Evolutionary conservation across 1,140 invertebrate species (phyloP).

Genomic region (Cyrtorhinus lividipennis): DNA sequence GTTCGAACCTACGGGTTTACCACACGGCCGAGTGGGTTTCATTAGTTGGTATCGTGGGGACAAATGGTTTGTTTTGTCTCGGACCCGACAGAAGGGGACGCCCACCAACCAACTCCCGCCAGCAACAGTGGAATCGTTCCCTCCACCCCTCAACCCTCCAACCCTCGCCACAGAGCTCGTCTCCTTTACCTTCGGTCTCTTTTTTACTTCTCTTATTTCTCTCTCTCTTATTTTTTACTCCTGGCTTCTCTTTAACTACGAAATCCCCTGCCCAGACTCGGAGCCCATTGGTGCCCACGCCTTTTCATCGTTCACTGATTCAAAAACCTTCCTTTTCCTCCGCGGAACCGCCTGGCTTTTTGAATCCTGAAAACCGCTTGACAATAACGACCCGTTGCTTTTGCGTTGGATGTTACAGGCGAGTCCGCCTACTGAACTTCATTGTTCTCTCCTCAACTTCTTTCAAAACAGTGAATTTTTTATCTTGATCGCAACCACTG

Average conservation of each 20-base stretch:
- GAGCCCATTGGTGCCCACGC: not conserved
- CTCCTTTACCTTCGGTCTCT: not conserved
- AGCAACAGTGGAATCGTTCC: not conserved
- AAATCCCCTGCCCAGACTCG: not conserved
- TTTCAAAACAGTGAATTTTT: not conserved
- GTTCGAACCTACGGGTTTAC: not conserved
- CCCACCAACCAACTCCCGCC: not conserved
- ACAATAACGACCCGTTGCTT: not conserved
- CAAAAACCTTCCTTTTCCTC: not conserved
- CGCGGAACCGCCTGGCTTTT: not conserved
- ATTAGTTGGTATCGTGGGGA: not conserved
- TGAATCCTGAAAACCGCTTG: not conserved
- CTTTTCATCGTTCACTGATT: constrained; percentile 1
- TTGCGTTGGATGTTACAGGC: not conserved
- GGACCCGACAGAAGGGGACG: not conserved
- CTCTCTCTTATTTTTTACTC: not conserved
- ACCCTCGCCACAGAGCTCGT: too few relatives aligned
- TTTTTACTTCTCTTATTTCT: not conserved
- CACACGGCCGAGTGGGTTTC: not conserved
- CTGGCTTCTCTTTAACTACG: not conserved
- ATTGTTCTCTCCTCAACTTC: not conserved
- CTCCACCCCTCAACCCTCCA: not conserved
- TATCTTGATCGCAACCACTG: too few relatives aligned
- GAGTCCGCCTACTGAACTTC: not conserved
- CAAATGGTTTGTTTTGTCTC: not conserved